phyloP scores from a whole-genome alignment of 1,140 invertebrate genomes.

The Calycopis cecrops region DNA sequence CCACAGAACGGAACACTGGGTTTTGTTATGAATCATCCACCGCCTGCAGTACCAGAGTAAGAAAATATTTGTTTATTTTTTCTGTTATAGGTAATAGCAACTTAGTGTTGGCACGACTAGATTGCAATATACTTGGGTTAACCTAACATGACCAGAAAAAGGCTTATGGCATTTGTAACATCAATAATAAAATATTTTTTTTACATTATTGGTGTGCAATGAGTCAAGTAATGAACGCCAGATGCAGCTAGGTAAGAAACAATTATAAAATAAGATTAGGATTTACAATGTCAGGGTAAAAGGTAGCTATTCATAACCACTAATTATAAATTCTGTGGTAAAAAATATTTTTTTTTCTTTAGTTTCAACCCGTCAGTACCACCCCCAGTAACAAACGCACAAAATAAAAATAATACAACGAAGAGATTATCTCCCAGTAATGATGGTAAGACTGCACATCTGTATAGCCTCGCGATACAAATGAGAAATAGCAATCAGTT shows the following conservation, averaged over 20 bases:
- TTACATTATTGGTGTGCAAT: too few species aligned
- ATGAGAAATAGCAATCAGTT: slow-evolving; percentile 1
- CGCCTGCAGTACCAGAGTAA: slow-evolving; percentile 10
- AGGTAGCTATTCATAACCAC: too few species aligned
- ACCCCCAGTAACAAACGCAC: background rate
- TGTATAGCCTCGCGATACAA: slow-evolving; percentile 16
- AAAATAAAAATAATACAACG: slow-evolving; percentile 16
- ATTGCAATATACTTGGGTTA: too few species aligned
- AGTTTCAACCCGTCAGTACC: slow-evolving; percentile 1
- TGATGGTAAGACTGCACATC: slow-evolving; percentile 5
- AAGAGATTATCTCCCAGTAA: slow-evolving; percentile 17
- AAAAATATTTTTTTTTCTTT: background rate
- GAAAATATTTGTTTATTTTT: background rate
- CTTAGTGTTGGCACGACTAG: too few species aligned
- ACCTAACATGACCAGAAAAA: too few species aligned
- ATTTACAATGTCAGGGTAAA: too few species aligned
- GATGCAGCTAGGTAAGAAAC: too few species aligned
- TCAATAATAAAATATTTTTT: too few species aligned
- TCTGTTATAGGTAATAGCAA: background rate
- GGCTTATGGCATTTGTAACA: too few species aligned
- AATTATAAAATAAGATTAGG: too few species aligned
- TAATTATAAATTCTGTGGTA: too few species aligned
- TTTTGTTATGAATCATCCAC: slow-evolving; percentile 5
- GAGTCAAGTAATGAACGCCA: too few species aligned
- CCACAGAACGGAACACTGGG: background rate